Conservation (phyloP, 2,797 vertebrate species). For the Pseudochaenichthys georgianus region DNA sequence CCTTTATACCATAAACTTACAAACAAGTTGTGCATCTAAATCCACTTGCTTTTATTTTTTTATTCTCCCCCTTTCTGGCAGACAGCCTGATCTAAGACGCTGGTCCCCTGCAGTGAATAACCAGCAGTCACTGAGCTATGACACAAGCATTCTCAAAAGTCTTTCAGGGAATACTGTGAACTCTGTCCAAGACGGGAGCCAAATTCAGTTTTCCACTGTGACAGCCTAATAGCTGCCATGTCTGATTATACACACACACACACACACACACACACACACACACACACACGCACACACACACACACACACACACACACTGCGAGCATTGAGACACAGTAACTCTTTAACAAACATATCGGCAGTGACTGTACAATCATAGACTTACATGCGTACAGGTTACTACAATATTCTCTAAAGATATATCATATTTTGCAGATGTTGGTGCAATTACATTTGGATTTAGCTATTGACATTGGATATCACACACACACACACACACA, state of each 20-base stretch:
- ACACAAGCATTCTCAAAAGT: conserved; percentile 47
- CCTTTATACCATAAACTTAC: background rate
- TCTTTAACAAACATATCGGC: conserved; percentile 12
- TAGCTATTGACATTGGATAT: background rate
- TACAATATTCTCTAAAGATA: background rate
- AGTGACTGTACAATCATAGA: background rate
- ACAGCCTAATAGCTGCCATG: conserved; percentile 61
- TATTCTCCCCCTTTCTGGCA: conserved; percentile 18
- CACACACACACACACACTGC: background rate
- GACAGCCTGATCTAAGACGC: conserved; percentile 46
- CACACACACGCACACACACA: too few relatives aligned
- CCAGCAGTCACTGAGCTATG: conserved; percentile 37
- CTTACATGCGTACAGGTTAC: background rate
- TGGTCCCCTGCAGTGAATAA: conserved; percentile 37
- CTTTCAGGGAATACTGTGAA: conserved; percentile 55
- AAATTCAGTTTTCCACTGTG: conserved; percentile 51
- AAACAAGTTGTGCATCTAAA: conserved; percentile 12
- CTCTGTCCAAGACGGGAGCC: conserved; percentile 37
- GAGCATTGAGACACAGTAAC: conserved; percentile 26
- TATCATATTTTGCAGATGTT: background rate
- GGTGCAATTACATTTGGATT: conserved; percentile 1
- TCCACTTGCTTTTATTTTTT: conserved; percentile 2
- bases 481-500: background rate
- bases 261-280: conserved; percentile 1
- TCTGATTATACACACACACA: conserved; percentile 44